Percentiles rank a stretch among this genome's conserved stretches.
Conservation (phyloP, 2,113 vertebrate genomes). For the Solenodon paradoxus region DNA sequence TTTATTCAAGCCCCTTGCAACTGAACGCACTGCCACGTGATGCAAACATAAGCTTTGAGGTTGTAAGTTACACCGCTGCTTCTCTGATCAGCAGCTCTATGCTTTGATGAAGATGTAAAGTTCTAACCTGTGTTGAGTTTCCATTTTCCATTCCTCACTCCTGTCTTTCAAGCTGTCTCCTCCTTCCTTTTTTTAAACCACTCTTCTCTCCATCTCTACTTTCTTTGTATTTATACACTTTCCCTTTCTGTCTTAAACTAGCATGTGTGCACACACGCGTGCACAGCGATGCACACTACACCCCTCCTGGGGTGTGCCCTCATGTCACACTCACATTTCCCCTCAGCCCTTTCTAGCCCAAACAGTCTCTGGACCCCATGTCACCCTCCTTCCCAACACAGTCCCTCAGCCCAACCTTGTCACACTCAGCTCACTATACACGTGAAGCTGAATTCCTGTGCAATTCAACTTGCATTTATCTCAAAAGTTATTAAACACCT, state of each 20-base stretch:
- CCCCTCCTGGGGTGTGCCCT: background rate
- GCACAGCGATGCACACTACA: background rate
- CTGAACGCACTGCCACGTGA: background rate
- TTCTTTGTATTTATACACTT: background rate
- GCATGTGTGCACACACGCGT: fast-evolving
- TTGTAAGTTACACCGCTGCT: fast-evolving
- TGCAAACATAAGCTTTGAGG: too few species aligned
- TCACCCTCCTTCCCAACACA: too few species aligned
- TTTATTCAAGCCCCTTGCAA: background rate
- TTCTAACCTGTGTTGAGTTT: fast-evolving
- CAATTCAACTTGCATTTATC: background rate
- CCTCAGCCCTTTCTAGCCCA: background rate
- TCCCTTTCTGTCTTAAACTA: too few species aligned
- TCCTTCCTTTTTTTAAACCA: background rate
- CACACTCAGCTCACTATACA: background rate
- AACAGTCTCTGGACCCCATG: background rate
- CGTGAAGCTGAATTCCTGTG: background rate
- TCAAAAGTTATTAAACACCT: background rate
- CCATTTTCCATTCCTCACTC: background rate
- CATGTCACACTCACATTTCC: background rate
- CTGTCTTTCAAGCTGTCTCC: background rate
- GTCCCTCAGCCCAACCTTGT: background rate
- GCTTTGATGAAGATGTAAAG: fast-evolving
- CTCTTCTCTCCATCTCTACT: background rate
- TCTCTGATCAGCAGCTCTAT: fast-evolving